Evolutionary conservation across 2,113 vertebrate species (phyloP).

Genomic region (Ochotona princeps): DNA sequence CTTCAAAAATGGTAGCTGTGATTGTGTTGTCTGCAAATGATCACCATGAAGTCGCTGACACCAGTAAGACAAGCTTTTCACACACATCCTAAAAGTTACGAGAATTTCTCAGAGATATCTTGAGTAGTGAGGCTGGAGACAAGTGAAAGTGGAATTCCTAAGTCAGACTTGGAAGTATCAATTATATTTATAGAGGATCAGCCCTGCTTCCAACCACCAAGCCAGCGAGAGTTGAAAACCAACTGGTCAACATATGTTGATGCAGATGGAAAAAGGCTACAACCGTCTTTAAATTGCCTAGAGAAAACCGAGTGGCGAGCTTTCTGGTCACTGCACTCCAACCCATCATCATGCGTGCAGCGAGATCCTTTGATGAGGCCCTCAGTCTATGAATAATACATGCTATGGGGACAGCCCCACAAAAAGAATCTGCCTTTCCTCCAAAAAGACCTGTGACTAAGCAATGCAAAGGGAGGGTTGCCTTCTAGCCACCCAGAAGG

Average conservation of each 20-base stretch:
- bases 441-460: conserved; percentile 75
- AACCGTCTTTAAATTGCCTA: conserved; percentile 72
- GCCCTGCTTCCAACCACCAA: conserved; percentile 63
- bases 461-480: conserved; percentile 59
- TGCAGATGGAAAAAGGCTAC: conserved; percentile 76
- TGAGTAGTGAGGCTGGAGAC: conserved; percentile 4
- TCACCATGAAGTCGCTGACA: conserved; percentile 12
- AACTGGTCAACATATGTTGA: conserved; percentile 64
- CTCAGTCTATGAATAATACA: conserved; percentile 79
- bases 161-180: conserved; percentile 72
- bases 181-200: conserved; percentile 76
- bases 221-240: conserved; percentile 64
- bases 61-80: conserved; percentile 7
- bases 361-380: conserved; percentile 69
- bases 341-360: conserved; percentile 75
- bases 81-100: neutral
- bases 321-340: conserved; percentile 74
- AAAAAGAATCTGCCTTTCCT: conserved; percentile 80
- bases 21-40: neutral
- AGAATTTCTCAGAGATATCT: conserved; percentile 28
- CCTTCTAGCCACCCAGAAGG: conserved; percentile 30
- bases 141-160: conserved; percentile 63
- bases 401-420: conserved; percentile 75
- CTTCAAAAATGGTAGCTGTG: conserved; percentile 32
- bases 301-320: conserved; percentile 72